Evolutionary conservation across 2,113 vertebrate genomes (phyloP).

Genomic region (Gopherus evgoodei): DNA sequence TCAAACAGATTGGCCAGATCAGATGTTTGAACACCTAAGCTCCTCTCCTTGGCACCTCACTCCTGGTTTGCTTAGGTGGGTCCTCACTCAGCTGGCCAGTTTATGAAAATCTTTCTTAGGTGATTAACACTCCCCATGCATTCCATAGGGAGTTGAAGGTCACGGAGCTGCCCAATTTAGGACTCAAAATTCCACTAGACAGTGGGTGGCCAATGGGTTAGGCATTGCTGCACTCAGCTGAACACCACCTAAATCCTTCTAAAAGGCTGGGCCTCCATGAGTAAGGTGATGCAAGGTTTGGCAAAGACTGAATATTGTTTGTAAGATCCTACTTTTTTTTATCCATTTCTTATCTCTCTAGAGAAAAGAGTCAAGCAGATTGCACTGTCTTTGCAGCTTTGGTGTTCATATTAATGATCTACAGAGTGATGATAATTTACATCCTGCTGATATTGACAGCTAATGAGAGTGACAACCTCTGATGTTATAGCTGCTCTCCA

Average conservation of each 20-base stretch:
- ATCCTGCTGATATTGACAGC: neutral
- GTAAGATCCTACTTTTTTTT: neutral
- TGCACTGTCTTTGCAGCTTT: neutral
- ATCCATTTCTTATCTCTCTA: neutral
- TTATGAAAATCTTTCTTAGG: neutral
- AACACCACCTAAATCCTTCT: neutral
- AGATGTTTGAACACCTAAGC: neutral
- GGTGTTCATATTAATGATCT: neutral
- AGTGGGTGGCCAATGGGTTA: neutral
- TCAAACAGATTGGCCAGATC: neutral
- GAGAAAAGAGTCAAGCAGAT: neutral
- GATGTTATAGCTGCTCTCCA: neutral
- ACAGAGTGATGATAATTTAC: neutral
- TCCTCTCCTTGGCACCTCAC: neutral
- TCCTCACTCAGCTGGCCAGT: neutral
- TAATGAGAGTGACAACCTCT: neutral
- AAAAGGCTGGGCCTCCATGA: neutral
- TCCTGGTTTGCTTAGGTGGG: neutral
- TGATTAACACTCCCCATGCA: neutral
- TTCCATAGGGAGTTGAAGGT: neutral
- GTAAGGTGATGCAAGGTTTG: neutral
- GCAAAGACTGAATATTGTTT: neutral
- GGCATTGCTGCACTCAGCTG: neutral
- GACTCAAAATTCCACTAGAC: neutral
- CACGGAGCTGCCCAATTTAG: too few species aligned